Evolutionary conservation across 2,888 invertebrate species (phyloP).

Genomic region (Cephus nigrinus): DNA sequence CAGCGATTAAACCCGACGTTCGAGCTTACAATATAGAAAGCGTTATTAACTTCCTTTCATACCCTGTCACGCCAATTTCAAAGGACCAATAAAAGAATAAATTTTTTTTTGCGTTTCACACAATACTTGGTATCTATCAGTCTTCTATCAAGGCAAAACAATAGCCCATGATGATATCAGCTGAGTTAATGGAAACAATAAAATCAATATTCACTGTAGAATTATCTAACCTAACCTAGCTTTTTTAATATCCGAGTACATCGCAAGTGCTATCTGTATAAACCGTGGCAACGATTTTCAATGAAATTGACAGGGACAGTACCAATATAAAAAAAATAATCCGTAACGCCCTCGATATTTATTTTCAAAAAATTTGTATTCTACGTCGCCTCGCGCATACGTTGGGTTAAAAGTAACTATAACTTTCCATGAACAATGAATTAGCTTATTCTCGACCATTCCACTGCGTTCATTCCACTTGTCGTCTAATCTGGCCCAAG

Average conservation of each 20-base stretch:
- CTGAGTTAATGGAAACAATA: background rate
- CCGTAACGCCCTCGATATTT: too few relatives aligned
- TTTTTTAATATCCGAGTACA: background rate
- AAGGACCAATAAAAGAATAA: background rate
- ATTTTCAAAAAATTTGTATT: too few relatives aligned
- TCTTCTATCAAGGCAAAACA: background rate
- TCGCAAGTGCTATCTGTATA: background rate
- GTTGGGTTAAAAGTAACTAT: background rate
- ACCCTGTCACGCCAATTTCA: background rate
- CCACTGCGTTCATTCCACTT: background rate
- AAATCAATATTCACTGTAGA: background rate
- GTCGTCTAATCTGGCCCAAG: background rate
- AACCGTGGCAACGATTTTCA: background rate
- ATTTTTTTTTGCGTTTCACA: background rate
- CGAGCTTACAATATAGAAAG: background rate
- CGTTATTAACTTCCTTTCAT: background rate
- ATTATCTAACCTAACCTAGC: background rate
- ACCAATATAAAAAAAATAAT: background rate
- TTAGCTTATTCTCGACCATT: background rate
- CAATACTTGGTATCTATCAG: background rate
- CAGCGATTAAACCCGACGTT: conserved; percentile 1
- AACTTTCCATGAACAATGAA: background rate
- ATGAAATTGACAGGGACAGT: background rate
- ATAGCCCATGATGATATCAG: background rate
- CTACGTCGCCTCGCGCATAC: too few relatives aligned